Evolutionary conservation across 2,113 vertebrate species (phyloP).

Genomic region (Narcine bancroftii): DNA sequence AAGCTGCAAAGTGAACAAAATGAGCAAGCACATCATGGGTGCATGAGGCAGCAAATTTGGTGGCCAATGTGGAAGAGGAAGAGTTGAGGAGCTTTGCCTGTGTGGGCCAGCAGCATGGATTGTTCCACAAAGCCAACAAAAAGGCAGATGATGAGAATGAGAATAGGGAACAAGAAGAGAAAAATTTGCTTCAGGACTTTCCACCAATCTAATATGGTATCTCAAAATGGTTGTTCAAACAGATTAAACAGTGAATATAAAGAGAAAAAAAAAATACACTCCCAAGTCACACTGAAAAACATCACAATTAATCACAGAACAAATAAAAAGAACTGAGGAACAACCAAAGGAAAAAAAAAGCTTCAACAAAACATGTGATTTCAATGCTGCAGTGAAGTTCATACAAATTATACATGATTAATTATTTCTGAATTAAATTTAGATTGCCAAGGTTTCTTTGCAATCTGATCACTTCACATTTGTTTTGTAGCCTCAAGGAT

Average conservation of each 20-base stretch:
- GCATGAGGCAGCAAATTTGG: too few relatives aligned
- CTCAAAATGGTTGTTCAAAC: too few relatives aligned
- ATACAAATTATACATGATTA: background rate
- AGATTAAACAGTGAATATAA: background rate
- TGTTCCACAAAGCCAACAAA: too few relatives aligned
- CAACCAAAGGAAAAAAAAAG: background rate
- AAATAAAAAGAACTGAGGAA: background rate
- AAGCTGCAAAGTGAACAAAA: too few relatives aligned
- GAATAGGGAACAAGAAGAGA: too few relatives aligned
- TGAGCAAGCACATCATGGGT: too few relatives aligned
- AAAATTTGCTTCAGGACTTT: too few relatives aligned
- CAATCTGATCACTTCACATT: background rate
- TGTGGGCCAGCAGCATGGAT: too few relatives aligned
- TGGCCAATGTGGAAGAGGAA: too few relatives aligned
- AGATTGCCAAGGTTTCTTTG: slow-evolving; percentile 2
- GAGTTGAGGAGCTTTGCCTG: too few relatives aligned
- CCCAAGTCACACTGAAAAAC: background rate
- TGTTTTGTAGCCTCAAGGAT: background rate
- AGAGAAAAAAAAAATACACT: background rate
- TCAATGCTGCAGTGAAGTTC: background rate
- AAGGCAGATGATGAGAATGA: too few relatives aligned
- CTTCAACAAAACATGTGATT: background rate
- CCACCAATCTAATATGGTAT: too few relatives aligned
- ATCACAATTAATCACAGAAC: background rate
- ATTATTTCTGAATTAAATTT: slow-evolving; percentile 2